Evolutionary conservation across 2,113 vertebrate species (phyloP), one percentile per base, ranked within the genome.

Genomic region (Tachysurus vachellii): DNA sequence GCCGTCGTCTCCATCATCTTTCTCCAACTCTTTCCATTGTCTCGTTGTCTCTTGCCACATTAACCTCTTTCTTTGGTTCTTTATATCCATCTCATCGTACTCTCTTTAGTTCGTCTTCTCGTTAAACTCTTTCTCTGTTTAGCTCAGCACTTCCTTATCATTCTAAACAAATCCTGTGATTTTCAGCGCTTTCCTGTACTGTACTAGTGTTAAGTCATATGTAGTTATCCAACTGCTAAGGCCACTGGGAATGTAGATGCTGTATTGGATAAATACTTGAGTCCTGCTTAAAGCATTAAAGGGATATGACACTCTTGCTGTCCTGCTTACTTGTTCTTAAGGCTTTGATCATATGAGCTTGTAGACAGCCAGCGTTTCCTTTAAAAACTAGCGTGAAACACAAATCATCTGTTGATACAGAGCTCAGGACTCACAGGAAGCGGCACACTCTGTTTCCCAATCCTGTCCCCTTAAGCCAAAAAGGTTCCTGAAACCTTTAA

Each of bases 361-460:
- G 76, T 11, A 56, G 76, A 80, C 76, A 80, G 53, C 76, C 76
- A 57, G 76, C 3, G n/a, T 80, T 80, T 80, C 76, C 76, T 57
- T 80, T 56, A 31, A 54, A 77, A 77, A 54, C 75, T 17, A 80
- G 76, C n/a, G 16, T 80, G 76, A 80, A 80, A 80, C 76, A 80
- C 53, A 31, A 57, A 57, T 80, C 76, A 80, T 56, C 50, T 80
- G 76, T 80, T 57, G 53, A 56, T 57, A 57, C 4, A n/a, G 19
- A 80, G 53, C 50, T 8, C 76, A 23, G 17, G 76, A 54, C 50
- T 56, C 16, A 1, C 44, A 31, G 47, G 31, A 77, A 53, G 53
- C 76, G 1, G 76, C 7, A 4, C 21, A 6, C 73, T 76, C 5
- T 53, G 13, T 28, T 79, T 54, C 50, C n/a, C 26, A 54, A 10